Evolutionary conservation across 1,140 invertebrate species (phyloP).

Genomic region (Lepidostoma basale): DNA sequence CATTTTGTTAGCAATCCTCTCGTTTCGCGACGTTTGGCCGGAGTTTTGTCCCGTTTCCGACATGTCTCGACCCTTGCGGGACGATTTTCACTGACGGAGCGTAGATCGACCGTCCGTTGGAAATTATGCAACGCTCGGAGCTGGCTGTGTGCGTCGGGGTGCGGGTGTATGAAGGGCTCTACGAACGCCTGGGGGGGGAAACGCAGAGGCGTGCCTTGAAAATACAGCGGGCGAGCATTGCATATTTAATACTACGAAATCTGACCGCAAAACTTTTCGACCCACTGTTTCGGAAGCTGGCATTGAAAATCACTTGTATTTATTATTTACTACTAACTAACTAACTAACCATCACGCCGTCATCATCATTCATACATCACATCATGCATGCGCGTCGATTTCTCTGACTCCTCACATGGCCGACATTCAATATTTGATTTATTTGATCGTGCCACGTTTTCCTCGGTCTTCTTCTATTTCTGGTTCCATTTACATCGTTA

Average conservation of each 20-base stretch:
- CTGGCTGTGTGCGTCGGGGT: background rate
- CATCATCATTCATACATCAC: too few relatives aligned
- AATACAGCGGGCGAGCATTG: background rate
- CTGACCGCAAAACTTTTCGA: background rate
- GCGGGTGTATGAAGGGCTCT: background rate
- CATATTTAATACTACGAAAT: background rate
- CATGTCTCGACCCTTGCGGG: background rate
- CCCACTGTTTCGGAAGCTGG: background rate
- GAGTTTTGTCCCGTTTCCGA: background rate
- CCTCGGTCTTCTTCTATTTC: too few relatives aligned
- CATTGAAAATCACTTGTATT: too few relatives aligned
- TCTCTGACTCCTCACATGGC: too few relatives aligned
- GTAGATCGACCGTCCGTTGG: constrained; percentile 37
- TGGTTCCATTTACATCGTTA: too few relatives aligned
- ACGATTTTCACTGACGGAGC: background rate
- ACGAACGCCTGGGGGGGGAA: background rate
- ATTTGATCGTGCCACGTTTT: too few relatives aligned
- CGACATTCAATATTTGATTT: too few relatives aligned
- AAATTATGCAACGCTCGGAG: constrained; percentile 41
- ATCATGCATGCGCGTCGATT: too few relatives aligned
- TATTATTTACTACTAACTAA: too few relatives aligned
- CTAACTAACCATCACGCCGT: too few relatives aligned
- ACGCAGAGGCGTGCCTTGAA: background rate
- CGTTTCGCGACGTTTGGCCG: background rate
- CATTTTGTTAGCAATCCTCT: constrained; percentile 8